Conservation (phyloP, 2,797 vertebrate species). For the Poeciliopsis infans region DNA sequence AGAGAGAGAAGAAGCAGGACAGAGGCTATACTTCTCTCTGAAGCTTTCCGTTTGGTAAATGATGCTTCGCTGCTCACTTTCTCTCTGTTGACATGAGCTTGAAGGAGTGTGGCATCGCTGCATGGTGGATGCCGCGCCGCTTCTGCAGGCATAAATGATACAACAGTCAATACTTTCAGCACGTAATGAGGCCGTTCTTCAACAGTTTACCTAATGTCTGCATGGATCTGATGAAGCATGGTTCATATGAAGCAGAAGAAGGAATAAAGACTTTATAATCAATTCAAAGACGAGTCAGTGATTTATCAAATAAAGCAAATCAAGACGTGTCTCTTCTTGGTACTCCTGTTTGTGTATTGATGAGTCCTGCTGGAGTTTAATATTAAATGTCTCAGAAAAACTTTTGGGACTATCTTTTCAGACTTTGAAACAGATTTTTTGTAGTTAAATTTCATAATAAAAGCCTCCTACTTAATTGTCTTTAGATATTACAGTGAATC, state of each 20-base stretch:
- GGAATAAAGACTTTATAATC: background rate
- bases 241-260: background rate
- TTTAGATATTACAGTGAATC: background rate
- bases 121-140: constrained; percentile 23
- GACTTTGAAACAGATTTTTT: background rate
- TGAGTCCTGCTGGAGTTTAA: background rate
- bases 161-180: constrained; percentile 7
- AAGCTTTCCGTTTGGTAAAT: constrained; percentile 70
- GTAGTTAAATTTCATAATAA: background rate
- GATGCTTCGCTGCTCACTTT: constrained; percentile 57
- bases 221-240: constrained; percentile 9
- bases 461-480: background rate
- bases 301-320: background rate
- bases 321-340: background rate
- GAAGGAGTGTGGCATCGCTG: constrained; percentile 65
- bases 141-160: constrained; percentile 25
- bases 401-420: too few relatives aligned
- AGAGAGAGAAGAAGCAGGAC: constrained; percentile 41
- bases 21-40: constrained; percentile 45
- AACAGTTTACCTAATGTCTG: constrained; percentile 7
- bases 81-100: constrained; percentile 57
- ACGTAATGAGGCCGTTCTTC: constrained; percentile 24
- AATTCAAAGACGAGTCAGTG: background rate
- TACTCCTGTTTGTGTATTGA: background rate
- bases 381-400: background rate